Base-by-base conservation (phyloP, 2,797 vertebrate genomes). In the Schizopygopsis pylzovi region DNA sequence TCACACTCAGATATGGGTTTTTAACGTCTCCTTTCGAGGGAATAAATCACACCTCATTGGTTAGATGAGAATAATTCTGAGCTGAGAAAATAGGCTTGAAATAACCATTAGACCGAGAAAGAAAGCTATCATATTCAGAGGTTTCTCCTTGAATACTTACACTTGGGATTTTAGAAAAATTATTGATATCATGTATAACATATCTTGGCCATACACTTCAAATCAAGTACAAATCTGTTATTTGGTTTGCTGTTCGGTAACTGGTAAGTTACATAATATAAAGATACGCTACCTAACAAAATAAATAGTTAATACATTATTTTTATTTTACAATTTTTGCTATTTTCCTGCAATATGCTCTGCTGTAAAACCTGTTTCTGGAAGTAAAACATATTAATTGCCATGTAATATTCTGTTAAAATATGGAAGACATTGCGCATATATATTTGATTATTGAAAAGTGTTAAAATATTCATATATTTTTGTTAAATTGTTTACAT, bases 11-110 rank as follows among this genome's bases (percentile, higher is more conserved):
- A 87, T n/a, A 68, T 70, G n/a, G 7, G 9, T 56, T 82, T 82
- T 81, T 61, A 84, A 70, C 25, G 18, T 77, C 47, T 82, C 22
- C 33, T 72, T 25, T 82, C 8, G 39, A 33, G 61, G 18, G 39
- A 54, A 22, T 49, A 68, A 56, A 84, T 80, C 41, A 67, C 5
- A 3, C 65, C 28, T 73, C 43, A 25, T 43, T 76, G 56, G 68
- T 73, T 77, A 84, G 16, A 81, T 68, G 54, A 79, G 28, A 73
- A 84, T 61, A 70, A 70, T 47, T 22, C 47, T 47, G 28, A 78
- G 22, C 71, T 77, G 49, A 59, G 15, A 33, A 43, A 54, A 67
- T 37, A 33, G 41, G 63, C 73, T 54, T 79, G 16, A 71, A 22
- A 45, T 71, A 33, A 22, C 9, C 25, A 65, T 67, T 49, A 28